A percentile compares a stretch with the other conserved stretches of the same genome.
Evolutionary conservation across 2,113 vertebrate species (phyloP).

Genomic region (Petaurus breviceps): DNA sequence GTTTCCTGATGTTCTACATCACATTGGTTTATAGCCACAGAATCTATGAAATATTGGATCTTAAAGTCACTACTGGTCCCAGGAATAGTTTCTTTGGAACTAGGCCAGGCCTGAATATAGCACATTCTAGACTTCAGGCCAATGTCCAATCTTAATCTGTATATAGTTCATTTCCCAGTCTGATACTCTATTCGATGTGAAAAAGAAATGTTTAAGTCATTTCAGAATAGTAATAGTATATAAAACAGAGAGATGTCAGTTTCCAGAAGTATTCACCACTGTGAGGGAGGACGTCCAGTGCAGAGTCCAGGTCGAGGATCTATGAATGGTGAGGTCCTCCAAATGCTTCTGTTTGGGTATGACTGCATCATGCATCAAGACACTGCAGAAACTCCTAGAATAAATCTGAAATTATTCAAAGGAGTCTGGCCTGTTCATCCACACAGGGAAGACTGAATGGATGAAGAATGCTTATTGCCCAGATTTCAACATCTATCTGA

Average conservation of each 20-base stretch:
- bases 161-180: constrained; percentile 12
- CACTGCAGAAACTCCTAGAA: not conserved
- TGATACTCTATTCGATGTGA: not conserved
- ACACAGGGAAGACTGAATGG: not conserved
- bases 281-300: not conserved
- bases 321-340: not conserved
- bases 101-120: not conserved
- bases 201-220: not conserved
- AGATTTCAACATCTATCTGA: not conserved
- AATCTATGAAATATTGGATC: constrained; percentile 41
- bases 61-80: constrained; percentile 49
- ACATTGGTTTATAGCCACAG: constrained; percentile 36
- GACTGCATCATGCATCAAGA: not conserved
- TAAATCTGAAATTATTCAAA: not conserved
- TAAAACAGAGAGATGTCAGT: not conserved
- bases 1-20: constrained; percentile 36
- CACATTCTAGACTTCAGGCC: constrained; percentile 19
- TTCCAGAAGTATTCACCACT: not conserved
- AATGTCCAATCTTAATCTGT: not conserved
- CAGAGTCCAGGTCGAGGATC: not conserved
- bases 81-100: constrained; percentile 29
- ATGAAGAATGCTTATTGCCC: not conserved
- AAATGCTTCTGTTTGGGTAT: not conserved
- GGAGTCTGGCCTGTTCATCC: not conserved
- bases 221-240: not conserved